Percentiles rank a stretch among this genome's conserved stretches.
phyloP scores from a whole-genome alignment of 1,140 invertebrate species.

The Psix sp. region DNA sequence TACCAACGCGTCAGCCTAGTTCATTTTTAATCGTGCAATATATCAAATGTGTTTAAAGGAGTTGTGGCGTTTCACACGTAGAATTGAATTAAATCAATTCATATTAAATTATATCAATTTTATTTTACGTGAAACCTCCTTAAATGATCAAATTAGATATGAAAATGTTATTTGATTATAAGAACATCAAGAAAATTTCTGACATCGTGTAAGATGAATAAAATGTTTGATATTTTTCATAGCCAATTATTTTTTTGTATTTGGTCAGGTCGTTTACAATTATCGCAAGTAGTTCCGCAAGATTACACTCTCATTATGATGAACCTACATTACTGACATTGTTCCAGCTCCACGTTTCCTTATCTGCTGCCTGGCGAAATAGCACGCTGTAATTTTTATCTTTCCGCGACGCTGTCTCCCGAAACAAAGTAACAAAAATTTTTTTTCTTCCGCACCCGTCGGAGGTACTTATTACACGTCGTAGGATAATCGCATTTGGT shows the following conservation, averaged over 20 bases:
- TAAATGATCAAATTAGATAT: no score
- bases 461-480: slow-evolving; percentile 51
- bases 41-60: no score
- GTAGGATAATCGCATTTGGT: slow-evolving; percentile 46
- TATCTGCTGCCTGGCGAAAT: slow-evolving; percentile 30
- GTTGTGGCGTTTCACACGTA: no score
- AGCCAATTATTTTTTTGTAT: slow-evolving; percentile 11
- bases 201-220: no score
- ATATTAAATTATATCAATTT: no score
- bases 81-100: no score
- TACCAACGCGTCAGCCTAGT: slow-evolving; percentile 18
- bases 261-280: slow-evolving; percentile 34
- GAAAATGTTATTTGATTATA: no score
- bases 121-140: no score
- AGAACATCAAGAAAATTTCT: no score
- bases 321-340: slow-evolving; percentile 25
- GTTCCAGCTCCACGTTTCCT: slow-evolving; percentile 14
- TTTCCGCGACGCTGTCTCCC: slow-evolving; percentile 45
- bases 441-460: slow-evolving; percentile 28
- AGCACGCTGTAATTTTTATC: slow-evolving; percentile 47
- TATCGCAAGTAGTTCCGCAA: slow-evolving; percentile 36
- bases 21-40: no score
- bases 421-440: slow-evolving; percentile 49
- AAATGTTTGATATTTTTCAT: slow-evolving; percentile 1
- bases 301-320: slow-evolving; percentile 44